phyloP scores from a whole-genome alignment of 2,797 vertebrate genomes.

The Paramormyrops hopkinsi region DNA sequence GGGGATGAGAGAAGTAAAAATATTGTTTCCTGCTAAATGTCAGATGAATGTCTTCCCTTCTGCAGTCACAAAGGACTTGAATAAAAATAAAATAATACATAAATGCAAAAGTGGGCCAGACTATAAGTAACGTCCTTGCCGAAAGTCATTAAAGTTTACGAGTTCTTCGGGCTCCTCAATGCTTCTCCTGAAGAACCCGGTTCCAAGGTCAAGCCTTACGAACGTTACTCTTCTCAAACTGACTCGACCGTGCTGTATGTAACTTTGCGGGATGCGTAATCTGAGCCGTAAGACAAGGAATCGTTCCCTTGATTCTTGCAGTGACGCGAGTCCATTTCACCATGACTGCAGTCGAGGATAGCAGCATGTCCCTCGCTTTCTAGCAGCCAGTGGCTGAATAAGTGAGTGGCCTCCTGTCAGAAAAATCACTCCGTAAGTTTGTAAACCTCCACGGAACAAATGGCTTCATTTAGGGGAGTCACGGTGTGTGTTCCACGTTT shows the following conservation, averaged over 20 bases:
- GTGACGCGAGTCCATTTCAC: constrained; percentile 10
- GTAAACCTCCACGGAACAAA: constrained; percentile 12
- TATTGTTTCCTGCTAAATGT: neutral
- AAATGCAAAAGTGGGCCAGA: neutral
- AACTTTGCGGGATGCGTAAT: neutral
- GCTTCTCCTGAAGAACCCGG: neutral
- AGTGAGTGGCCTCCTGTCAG: neutral
- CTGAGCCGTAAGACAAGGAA: neutral
- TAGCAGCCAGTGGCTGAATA: constrained; percentile 20
- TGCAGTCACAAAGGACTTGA: neutral
- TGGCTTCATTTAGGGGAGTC: neutral
- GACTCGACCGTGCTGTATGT: neutral
- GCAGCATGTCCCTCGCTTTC: neutral
- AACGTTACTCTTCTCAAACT: neutral
- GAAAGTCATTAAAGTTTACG: neutral
- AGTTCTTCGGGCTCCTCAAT: neutral
- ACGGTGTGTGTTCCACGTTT: neutral
- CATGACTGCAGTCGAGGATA: neutral
- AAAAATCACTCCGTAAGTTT: constrained; percentile 21
- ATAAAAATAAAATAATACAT: neutral
- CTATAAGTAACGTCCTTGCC: neutral
- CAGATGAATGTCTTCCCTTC: neutral
- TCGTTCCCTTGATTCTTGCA: neutral
- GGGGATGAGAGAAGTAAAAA: neutral
- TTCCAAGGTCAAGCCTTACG: neutral